Percentiles rank a stretch among this genome's conserved stretches.
Evolutionary conservation across 2,797 vertebrate species (phyloP).

Genomic region (Peromyscus melanophrys): DNA sequence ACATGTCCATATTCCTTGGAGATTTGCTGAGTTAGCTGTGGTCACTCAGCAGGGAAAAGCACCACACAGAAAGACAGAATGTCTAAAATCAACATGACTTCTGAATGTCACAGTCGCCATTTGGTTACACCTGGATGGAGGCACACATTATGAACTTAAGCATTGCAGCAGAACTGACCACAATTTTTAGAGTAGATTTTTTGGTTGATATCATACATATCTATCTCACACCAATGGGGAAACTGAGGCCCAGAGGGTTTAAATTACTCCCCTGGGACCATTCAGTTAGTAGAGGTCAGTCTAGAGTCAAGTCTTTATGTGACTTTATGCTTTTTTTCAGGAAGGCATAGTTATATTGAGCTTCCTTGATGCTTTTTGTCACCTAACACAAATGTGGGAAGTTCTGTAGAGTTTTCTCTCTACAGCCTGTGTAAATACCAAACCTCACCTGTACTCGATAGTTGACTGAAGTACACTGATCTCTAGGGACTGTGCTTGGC

Average conservation of each 20-base stretch:
- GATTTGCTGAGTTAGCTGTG: background rate
- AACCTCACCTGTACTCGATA: background rate
- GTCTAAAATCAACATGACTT: background rate
- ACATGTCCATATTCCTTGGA: background rate
- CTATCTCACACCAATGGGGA: background rate
- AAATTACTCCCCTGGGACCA: background rate
- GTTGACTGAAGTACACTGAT: background rate
- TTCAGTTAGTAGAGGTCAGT: background rate
- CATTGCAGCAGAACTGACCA: background rate
- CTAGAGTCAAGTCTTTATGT: background rate
- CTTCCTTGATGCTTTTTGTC: background rate
- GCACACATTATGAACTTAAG: background rate
- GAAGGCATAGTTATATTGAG: background rate
- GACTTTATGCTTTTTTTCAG: background rate
- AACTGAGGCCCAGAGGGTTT: background rate
- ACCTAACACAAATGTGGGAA: background rate
- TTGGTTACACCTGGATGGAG: background rate
- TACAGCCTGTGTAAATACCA: background rate
- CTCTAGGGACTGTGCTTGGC: background rate
- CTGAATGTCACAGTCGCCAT: background rate
- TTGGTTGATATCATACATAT: background rate
- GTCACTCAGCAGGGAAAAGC: background rate
- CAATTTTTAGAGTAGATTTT: constrained; percentile 10
- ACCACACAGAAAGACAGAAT: background rate
- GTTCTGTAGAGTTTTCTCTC: background rate